Evolutionary conservation across 2,888 invertebrate genomes (phyloP).

Genomic region (Ectobius pallidus): DNA sequence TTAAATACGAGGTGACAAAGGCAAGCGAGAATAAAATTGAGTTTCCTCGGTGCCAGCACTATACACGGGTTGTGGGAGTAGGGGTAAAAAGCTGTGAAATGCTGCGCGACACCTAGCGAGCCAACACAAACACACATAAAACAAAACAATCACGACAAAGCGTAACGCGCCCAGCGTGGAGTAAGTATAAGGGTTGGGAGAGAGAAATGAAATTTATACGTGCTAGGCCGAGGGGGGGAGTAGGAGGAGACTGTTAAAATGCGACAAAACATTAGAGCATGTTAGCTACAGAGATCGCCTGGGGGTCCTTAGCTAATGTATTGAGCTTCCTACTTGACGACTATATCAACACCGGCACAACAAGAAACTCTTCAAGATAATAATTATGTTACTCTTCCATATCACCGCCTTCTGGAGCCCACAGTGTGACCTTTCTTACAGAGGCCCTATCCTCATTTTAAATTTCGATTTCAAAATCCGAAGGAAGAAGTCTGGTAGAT

Average conservation of each 20-base stretch:
- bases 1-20: slow-evolving; percentile 30
- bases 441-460: no score
- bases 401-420: no score
- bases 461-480: no score
- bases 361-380: neutral
- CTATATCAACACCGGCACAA: neutral
- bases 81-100: slow-evolving; percentile 32
- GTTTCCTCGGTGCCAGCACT: slow-evolving; percentile 27
- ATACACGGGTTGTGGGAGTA: slow-evolving; percentile 27
- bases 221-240: neutral
- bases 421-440: no score
- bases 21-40: slow-evolving; percentile 32
- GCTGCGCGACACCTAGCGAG: slow-evolving; percentile 30
- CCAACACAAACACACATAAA: slow-evolving; percentile 13
- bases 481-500: no score
- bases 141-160: slow-evolving; percentile 30
- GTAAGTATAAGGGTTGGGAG: slow-evolving; percentile 30
- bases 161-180: slow-evolving; percentile 26
- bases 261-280: slow-evolving; percentile 18
- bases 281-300: neutral
- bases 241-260: slow-evolving; percentile 12
- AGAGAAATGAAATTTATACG: slow-evolving; percentile 29
- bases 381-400: no score
- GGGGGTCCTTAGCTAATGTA: neutral
- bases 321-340: neutral